Base-by-base conservation (phyloP, 1,140 invertebrate species). In the Trinorchestia longiramus region DNA sequence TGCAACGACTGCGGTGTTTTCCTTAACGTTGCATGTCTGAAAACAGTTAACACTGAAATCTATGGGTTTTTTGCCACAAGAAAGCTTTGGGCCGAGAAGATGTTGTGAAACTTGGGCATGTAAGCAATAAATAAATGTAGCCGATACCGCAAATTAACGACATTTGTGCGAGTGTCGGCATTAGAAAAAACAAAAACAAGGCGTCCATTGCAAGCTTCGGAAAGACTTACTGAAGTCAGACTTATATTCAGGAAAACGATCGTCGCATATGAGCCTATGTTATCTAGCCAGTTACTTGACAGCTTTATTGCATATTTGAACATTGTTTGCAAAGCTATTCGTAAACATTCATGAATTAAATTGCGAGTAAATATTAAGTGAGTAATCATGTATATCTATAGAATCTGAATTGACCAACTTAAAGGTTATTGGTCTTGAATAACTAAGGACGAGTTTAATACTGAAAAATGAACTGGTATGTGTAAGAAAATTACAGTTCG, bases 41-140 rank as follows among this genome's bases (percentile, higher is more conserved):
- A 94, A 45, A 43, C 43, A 43, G 44, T 94, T n/a, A 45, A 43
- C 92, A 43, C 44, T 94, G 44, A 94, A 94, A 94, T 44, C 92
- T 94, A 94, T 94, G 92, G 44, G 43, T 43, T 43, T 94, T 47
- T 94, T 40, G 44, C 36, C 92, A 47, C 92, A 43, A 94, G 92
- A 94, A 94, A 47, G 92, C 92, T 43, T 47, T 6, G 43, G 8
- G 45, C 47, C 36, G 92, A 94, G 44, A 43, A 43, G 44, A 94
- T 94, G 43, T 94, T 94, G 43, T 47, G 44, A 47, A 94, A 44
- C 92, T 40, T 44, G 44, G 44, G 40, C 92, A 94, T 45, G 92
- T 45, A 28, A 94, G 40, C 92, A 47, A 45, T 94, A 45, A 94
- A 90, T 90, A 90, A 90, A 41, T 23, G 62, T 77, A 77, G 62